Conservation (phyloP, 1,140 invertebrate genomes). For the Euura lappo region DNA sequence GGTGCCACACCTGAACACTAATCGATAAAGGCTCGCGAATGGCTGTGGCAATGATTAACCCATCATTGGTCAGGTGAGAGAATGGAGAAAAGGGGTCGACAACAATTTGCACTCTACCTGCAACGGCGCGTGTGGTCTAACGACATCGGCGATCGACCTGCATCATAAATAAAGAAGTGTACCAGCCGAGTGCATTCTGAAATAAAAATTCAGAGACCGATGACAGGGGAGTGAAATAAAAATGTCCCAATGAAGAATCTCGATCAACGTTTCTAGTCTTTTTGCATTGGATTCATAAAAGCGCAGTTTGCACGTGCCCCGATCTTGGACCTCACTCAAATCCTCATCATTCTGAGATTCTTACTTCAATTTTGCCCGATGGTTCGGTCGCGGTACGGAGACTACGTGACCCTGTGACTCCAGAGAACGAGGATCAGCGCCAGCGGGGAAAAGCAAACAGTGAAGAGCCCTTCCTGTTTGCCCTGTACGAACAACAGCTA, state of each 20-base stretch:
- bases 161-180: background rate
- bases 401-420: background rate
- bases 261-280: background rate
- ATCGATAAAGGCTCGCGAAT: background rate
- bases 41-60: too few relatives aligned
- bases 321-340: background rate
- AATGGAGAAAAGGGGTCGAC: background rate
- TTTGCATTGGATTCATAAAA: too few relatives aligned
- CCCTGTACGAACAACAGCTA: background rate
- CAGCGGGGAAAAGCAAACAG: background rate
- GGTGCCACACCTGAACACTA: background rate
- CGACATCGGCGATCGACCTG: background rate
- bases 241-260: background rate
- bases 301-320: background rate
- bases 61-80: background rate
- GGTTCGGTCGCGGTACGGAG: background rate
- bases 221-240: background rate
- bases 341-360: slow-evolving; percentile 8
- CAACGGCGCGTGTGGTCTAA: background rate
- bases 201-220: too few relatives aligned
- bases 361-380: background rate
- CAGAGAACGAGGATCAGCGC: background rate
- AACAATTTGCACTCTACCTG: background rate
- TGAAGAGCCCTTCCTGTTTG: background rate
- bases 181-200: background rate